Conservation (phyloP, 1,140 invertebrate species). For the Micrasema longulum region DNA sequence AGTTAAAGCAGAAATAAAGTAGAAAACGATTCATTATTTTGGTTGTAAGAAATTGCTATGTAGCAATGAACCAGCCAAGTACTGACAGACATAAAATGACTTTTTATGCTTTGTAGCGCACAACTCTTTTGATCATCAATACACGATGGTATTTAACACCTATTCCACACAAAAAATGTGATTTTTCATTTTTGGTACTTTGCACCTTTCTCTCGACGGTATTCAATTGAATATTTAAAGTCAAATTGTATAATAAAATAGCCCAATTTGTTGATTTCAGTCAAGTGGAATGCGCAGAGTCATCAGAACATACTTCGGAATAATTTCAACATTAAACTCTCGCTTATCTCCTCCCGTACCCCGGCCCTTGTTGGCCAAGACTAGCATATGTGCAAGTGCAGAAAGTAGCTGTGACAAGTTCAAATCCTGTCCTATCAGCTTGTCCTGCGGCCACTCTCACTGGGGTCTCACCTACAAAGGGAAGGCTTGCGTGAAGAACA, state of each 20-base stretch:
- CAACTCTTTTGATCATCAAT: too few species aligned
- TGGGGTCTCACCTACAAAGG: slow-evolving; percentile 44
- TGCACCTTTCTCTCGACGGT: too few species aligned
- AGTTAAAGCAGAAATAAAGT: too few species aligned
- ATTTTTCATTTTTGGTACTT: too few species aligned
- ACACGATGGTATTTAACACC: too few species aligned
- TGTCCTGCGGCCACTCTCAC: slow-evolving; percentile 46
- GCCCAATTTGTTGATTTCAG: slow-evolving; percentile 43
- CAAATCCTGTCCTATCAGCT: slow-evolving; percentile 5
- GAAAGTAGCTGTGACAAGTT: background rate
- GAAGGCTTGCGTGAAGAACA: slow-evolving; percentile 36
- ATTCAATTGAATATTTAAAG: background rate
- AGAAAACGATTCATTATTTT: too few species aligned
- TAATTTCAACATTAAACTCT: slow-evolving; percentile 47
- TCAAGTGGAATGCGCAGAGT: slow-evolving; percentile 50
- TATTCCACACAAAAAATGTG: too few species aligned
- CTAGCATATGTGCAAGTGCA: background rate
- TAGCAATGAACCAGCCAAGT: too few species aligned
- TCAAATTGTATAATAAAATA: background rate
- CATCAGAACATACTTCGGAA: slow-evolving; percentile 50
- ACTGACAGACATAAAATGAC: too few species aligned
- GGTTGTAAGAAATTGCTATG: too few species aligned
- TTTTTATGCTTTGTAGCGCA: too few species aligned
- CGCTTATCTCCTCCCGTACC: slow-evolving; percentile 32
- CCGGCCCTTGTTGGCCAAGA: background rate